Evolutionary conservation across 2,113 vertebrate species (phyloP).

Genomic region (Recurvirostra avosetta): DNA sequence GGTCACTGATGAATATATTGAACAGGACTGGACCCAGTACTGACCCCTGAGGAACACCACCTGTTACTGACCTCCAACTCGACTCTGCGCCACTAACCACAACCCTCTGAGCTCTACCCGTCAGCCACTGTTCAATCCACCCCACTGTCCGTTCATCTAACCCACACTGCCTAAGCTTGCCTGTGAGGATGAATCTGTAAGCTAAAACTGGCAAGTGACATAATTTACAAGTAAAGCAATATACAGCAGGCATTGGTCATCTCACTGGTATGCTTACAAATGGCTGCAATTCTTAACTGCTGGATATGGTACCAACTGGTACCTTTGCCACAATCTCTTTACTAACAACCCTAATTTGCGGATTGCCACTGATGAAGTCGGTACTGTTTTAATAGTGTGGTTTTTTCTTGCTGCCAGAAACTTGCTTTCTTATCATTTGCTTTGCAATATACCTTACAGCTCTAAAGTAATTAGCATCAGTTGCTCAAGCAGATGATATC

Average conservation of each 20-base stretch:
- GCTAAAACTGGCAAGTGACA: neutral
- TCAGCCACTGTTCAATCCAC: too few relatives aligned
- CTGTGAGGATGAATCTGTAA: neutral
- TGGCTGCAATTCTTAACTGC: neutral
- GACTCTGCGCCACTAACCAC: too few relatives aligned
- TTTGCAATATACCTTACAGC: neutral
- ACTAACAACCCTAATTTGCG: neutral
- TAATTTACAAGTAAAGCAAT: neutral
- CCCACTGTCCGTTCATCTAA: too few relatives aligned
- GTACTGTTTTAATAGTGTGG: neutral
- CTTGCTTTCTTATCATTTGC: neutral
- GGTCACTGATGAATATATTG: too few relatives aligned
- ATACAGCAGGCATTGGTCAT: neutral
- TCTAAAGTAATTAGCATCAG: neutral
- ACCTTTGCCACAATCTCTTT: neutral
- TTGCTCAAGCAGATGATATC: neutral
- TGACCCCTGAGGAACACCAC: too few relatives aligned
- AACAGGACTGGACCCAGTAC: too few relatives aligned
- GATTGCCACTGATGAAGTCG: neutral
- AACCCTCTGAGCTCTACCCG: too few relatives aligned
- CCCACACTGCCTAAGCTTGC: too few relatives aligned
- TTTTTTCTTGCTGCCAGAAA: neutral
- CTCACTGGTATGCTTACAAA: neutral
- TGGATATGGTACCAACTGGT: neutral
- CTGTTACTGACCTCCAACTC: too few relatives aligned